Base-by-base conservation (phyloP, 2,113 vertebrate genomes). In the Girardinichthys multiradiatus region DNA sequence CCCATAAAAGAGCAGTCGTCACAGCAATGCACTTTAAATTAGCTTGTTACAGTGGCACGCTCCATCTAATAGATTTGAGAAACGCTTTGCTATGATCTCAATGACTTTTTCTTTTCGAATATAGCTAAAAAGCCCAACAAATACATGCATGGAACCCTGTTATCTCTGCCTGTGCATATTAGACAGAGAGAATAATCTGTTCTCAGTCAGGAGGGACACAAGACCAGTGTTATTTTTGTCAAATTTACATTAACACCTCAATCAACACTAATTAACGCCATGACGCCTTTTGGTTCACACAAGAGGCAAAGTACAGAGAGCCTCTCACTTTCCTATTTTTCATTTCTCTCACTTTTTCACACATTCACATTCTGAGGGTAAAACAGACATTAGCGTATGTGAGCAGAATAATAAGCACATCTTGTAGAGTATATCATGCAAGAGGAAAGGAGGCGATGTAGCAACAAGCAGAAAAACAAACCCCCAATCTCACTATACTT, bases 211-310 rank as follows among this genome's bases (percentile, higher is more conserved):
- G 14, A 69, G 76, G 65, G 75, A 81, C 27, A 29, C 48, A 28
- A 76, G 35, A 70, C 68, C 54, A 0, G 64, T 17, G 74, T 31
- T 74, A 54, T 67, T 70, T 87, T 84, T 79, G 80, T 88, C 85
- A 87, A 78, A 84, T 89, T 86, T 70, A n/a, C 66, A 86, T 85
- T 75, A 82, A 86, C 84, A 86, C 89, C 86, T 88, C 82, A 81
- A 74, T 90, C 86, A 86, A 69, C 77, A 64, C 80, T 88, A 84
- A 91, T 92, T 92, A 91, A 83, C 84, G 83, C 72, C 54, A 3
- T 28, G 65, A 66, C 72, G 48, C 70, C 66, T 48, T 64, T 68
- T 33, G 37, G 58, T 59, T 71, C 62, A 64, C 60, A 57, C 71
- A 28, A 59, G 61, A 75, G 60, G 60, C 24, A 62, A 27, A 39